Conservation (phyloP, 2,113 vertebrate genomes). For the Catharus fuscescens region DNA sequence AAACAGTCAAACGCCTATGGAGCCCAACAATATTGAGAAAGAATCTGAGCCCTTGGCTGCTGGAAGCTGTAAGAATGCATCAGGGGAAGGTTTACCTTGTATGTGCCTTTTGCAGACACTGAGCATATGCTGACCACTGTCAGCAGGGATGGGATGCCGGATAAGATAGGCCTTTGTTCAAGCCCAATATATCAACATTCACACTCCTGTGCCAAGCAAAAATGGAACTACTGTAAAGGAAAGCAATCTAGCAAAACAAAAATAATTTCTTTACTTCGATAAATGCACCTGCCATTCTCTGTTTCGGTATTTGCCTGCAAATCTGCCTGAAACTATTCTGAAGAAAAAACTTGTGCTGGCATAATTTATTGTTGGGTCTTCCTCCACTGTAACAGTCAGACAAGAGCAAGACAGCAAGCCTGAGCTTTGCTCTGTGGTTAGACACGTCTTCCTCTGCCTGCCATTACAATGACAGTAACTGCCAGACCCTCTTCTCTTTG, state of each 20-base stretch:
- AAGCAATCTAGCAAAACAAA: background rate
- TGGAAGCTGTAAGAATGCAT: background rate
- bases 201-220: background rate
- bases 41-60: background rate
- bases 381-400: background rate
- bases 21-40: background rate
- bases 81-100: background rate
- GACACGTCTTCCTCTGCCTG: background rate
- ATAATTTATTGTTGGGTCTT: background rate
- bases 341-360: constrained; percentile 21
- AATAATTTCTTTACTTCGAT: background rate
- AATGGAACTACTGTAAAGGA: background rate
- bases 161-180: background rate
- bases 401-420: background rate
- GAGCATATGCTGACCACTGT: background rate
- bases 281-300: background rate
- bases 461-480: background rate
- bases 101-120: background rate
- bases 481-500: background rate
- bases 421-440: background rate
- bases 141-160: background rate
- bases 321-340: background rate
- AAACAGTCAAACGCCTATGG: background rate
- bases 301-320: constrained; percentile 25
- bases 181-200: background rate